A percentile compares a stretch with the other conserved stretches of the same genome.
These are phyloP conservation scores for Ethmia dodecea DNA, from an alignment of 2,888 invertebrate species.

Conservation along the genomic window DNA sequence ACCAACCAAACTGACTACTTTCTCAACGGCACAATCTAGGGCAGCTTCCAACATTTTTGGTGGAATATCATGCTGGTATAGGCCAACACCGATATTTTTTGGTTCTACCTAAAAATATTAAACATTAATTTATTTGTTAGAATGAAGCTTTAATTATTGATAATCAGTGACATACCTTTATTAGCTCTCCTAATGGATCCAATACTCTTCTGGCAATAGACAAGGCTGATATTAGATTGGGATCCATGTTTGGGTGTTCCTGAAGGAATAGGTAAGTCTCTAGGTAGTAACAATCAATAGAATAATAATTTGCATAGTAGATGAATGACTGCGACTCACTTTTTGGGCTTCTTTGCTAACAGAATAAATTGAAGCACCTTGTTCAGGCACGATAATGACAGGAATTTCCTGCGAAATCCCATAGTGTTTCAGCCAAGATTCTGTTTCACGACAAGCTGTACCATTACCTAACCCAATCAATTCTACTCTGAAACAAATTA, in stretches of 20 bases:
- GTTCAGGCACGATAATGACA: constrained; percentile 91
- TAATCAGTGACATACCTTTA: constrained; percentile 77
- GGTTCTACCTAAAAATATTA: constrained; percentile 83
- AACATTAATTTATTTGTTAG: neutral
- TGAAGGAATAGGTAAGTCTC: no score
- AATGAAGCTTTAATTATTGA: neutral
- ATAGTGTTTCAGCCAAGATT: constrained; percentile 81
- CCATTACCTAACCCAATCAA: constrained; percentile 95
- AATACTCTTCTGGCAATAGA: constrained; percentile 92
- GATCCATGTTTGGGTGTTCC: constrained; percentile 91
- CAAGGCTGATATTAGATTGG: constrained; percentile 84
- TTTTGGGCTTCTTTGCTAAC: constrained; percentile 89
- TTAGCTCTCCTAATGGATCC: constrained; percentile 93
- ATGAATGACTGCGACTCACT: constrained; percentile 42
- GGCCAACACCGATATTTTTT: constrained; percentile 94
- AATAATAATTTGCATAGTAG: no score
- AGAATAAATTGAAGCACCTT: constrained; percentile 95
- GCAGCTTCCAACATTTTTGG: constrained; percentile 85
- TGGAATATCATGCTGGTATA: constrained; percentile 95
- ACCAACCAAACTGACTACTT: constrained; percentile 95
- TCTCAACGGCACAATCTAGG: constrained; percentile 88
- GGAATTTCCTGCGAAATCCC: constrained; percentile 74
- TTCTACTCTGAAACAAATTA: constrained; percentile 78
- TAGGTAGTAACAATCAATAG: no score
- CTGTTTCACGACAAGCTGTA: constrained; percentile 92